Evolutionary conservation across 2,113 vertebrate species (phyloP), one percentile per base, ranked within the genome.

Genomic region (Circaetus cinerascens): DNA sequence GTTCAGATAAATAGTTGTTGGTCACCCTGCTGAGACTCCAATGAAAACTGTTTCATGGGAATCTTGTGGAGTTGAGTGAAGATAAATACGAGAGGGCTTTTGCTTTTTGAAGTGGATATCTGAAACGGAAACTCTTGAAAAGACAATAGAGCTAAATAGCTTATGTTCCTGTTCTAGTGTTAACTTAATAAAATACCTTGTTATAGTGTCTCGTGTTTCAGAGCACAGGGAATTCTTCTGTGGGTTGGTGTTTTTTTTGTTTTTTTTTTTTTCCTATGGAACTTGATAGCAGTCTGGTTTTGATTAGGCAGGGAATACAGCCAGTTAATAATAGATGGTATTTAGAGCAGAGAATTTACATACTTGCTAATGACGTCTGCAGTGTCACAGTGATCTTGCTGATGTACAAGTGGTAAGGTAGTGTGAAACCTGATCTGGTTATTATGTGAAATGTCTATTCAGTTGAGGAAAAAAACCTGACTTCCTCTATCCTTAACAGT

Each of bases 261-360:
- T 25, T 16, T 30, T 43, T 32, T 36, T 83, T 97, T 78, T 96
- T 86, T 83, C 41, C 80, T 93, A 5, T 85, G 80, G 68, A 98
- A 95, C 77, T 86, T 95, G 90, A 96, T 60, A 88, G 48, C 41
- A 67, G 72, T 87, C 96, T 66, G 75, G 93, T 96, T 97, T 95
- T 97, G 88, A 97, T 96, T 95, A 96, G 90, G 84, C 91, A 81
- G 83, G 74, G 60, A 94, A 77, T 93, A 93, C 62, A 95, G 78
- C 38, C 78, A 86, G 90, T 96, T 96, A 95, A 96, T 97, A 97
- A 96, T 95, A 91, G 77, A 94, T 93, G 76, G 79, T 93, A 90
- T 95, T 96, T 96, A 93, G 76, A 96, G 85, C 72, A 80, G 90
- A 80, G 84, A 78, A 90, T 94, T 93, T 96, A 85, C 91, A 86